phyloP scores from a whole-genome alignment of 2,113 vertebrate species.

The Pyrgilauda ruficollis region DNA sequence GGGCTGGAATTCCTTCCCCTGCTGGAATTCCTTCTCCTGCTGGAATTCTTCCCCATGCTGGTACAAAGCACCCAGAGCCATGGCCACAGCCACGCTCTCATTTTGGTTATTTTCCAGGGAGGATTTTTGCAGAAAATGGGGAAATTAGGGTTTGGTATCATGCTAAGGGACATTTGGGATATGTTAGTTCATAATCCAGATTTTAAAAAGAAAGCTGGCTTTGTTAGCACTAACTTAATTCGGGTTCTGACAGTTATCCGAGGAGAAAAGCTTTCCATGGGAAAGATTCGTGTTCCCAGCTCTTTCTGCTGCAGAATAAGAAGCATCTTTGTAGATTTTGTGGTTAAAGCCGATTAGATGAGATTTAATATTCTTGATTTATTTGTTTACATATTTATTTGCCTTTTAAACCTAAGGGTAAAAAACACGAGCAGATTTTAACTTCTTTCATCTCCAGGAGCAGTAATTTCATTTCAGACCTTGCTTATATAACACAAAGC shows the following conservation, averaged over 20 bases:
- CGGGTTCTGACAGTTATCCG: not conserved
- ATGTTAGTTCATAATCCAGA: not conserved
- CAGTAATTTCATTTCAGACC: slow-evolving; percentile 37
- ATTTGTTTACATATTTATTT: slow-evolving; percentile 61
- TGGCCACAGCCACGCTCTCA: fast-evolving
- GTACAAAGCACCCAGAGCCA: not conserved
- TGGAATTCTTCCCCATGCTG: not conserved
- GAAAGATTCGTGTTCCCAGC: fast-evolving
- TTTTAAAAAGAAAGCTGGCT: not conserved
- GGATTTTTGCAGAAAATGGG: not conserved
- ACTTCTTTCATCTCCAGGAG: slow-evolving; percentile 45
- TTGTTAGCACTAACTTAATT: not conserved
- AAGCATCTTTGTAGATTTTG: not conserved
- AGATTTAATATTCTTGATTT: slow-evolving; percentile 62
- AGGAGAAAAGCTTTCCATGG: not conserved
- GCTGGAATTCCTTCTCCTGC: not conserved
- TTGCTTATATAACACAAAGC: slow-evolving; percentile 18
- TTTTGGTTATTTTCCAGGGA: not conserved
- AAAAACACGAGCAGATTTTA: slow-evolving; percentile 8
- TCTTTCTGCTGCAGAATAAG: slow-evolving; percentile 7
- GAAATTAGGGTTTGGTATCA: not conserved
- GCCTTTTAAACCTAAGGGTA: slow-evolving; percentile 53
- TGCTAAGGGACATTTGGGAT: not conserved
- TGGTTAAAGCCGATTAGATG: slow-evolving; percentile 50
- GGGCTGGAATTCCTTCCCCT: not conserved